Evolutionary conservation across 2,888 invertebrate species (phyloP).

Genomic region (Penaeus monodon): DNA sequence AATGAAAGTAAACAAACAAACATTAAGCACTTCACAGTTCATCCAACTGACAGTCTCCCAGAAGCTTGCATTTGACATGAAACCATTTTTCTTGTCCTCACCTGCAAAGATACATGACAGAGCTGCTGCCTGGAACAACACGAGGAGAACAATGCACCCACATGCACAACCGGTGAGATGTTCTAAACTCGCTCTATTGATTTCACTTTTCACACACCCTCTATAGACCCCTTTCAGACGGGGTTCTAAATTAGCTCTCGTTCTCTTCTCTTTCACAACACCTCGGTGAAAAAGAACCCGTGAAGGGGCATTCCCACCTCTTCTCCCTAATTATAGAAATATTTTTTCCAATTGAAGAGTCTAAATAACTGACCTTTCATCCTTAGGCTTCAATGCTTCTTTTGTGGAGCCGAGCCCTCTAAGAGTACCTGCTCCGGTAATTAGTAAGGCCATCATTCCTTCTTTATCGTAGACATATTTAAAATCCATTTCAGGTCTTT

Average conservation of each 20-base stretch:
- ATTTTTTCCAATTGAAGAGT: slow-evolving; percentile 39
- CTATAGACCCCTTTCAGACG: slow-evolving; percentile 41
- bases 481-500: too few species aligned
- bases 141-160: slow-evolving; percentile 36
- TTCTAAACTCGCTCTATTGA: slow-evolving; percentile 56
- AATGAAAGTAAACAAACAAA: too few species aligned
- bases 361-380: slow-evolving; percentile 33
- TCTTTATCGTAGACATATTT: background rate
- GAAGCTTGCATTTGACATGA: too few species aligned
- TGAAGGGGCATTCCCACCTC: slow-evolving; percentile 25
- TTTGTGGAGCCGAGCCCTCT: slow-evolving; percentile 32
- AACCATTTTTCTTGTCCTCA: background rate
- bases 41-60: too few species aligned
- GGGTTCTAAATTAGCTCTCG: slow-evolving; percentile 54
- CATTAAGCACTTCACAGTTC: too few species aligned
- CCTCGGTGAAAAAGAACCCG: slow-evolving; percentile 50
- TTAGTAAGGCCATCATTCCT: slow-evolving; percentile 9
- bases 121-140: slow-evolving; percentile 27
- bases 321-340: slow-evolving; percentile 41
- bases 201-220: slow-evolving; percentile 58
- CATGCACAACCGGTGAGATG: slow-evolving; percentile 52
- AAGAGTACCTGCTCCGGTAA: slow-evolving; percentile 14
- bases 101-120: slow-evolving; percentile 22
- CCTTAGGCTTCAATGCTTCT: slow-evolving; percentile 23
- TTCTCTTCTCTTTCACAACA: slow-evolving; percentile 56